A percentile compares a stretch with the other conserved stretches of the same genome.
phyloP scores from a whole-genome alignment of 2,888 invertebrate species.

The Drosophila phalerata region DNA sequence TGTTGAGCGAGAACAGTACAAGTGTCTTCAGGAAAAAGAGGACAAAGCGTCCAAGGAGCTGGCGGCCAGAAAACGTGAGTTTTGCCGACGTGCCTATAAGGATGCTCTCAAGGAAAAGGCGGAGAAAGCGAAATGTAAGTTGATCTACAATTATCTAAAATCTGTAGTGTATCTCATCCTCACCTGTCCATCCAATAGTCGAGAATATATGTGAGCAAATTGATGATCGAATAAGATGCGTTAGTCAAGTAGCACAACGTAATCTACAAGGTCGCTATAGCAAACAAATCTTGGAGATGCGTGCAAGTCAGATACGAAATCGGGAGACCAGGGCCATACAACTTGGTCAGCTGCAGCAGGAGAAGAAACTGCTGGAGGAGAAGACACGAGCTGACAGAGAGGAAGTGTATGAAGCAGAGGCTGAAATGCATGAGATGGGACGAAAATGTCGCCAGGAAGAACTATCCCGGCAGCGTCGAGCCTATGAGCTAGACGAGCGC shows the following conservation, averaged over 20 bases:
- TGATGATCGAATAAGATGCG: constrained; percentile 61
- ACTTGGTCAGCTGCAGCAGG: constrained; percentile 29
- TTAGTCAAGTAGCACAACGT: constrained; percentile 34
- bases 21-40: constrained; percentile 43
- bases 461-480: constrained; percentile 52
- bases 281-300: constrained; percentile 29
- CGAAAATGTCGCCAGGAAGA: constrained; percentile 35
- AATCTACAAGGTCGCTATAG: constrained; percentile 30
- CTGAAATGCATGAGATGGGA: constrained; percentile 25
- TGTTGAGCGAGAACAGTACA: constrained; percentile 45
- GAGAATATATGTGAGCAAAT: constrained; percentile 58
- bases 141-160: background rate
- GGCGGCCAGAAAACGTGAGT: constrained; percentile 37
- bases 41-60: constrained; percentile 29
- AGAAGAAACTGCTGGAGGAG: constrained; percentile 22
- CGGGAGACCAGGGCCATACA: constrained; percentile 23
- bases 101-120: constrained; percentile 54
- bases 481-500: constrained; percentile 46
- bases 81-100: constrained; percentile 44
- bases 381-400: background rate
- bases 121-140: constrained; percentile 51
- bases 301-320: background rate
- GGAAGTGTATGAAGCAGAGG: constrained; percentile 13
- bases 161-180: background rate
- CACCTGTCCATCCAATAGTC: constrained; percentile 22